Evolutionary conservation across 2,113 vertebrate species (phyloP), one percentile per base, ranked within the genome.

Genomic region (Misgurnus mizolepis): DNA sequence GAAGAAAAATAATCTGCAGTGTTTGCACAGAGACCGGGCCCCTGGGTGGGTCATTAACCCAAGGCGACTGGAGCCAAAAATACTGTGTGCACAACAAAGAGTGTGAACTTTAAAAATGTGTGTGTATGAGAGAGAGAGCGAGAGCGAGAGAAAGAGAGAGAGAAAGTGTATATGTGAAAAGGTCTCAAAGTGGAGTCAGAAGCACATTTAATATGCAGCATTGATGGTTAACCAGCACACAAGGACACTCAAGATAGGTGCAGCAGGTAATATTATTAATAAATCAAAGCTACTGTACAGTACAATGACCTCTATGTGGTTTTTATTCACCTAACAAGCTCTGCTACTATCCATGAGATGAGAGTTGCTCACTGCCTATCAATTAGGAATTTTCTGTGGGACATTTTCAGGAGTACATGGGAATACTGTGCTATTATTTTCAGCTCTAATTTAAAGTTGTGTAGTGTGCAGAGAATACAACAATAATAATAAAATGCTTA

Each of bases 151-250:
- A 45, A 72, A 80, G 85, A 82, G 71, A 67, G 76, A 83, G 80
- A 17, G 66, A 65, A 80, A 6, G 49, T 43, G 53, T 49, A 67
- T 74, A 61, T 15, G 5, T 4, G 47, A 67, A 77, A 34, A 74
- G 47, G 11, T 58, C 64, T 62, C 60, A 70, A 78, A 34, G 80
- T 74, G 82, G 86, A 84, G 81, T 62, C 67, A 62, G 58, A 72
- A 81, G 60, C 80, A 86, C 18, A 87, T 89, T 87, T 91, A 87
- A 81, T 81, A 68, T 82, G 43, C 8, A 47, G 64, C 74, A 81
- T 77, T 73, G 70, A 77, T 40, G 64, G n/a, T 47, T 39, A 17
- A 55, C 40, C 61, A 34, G 75, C 58, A 67, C 49, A 47, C 56
- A 50, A 69, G 58, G 41, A 72, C 41, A 6, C 15, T 76, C 73